phyloP scores from a whole-genome alignment of 2,888 invertebrate genomes.

The Ecdyonurus torrentis region DNA sequence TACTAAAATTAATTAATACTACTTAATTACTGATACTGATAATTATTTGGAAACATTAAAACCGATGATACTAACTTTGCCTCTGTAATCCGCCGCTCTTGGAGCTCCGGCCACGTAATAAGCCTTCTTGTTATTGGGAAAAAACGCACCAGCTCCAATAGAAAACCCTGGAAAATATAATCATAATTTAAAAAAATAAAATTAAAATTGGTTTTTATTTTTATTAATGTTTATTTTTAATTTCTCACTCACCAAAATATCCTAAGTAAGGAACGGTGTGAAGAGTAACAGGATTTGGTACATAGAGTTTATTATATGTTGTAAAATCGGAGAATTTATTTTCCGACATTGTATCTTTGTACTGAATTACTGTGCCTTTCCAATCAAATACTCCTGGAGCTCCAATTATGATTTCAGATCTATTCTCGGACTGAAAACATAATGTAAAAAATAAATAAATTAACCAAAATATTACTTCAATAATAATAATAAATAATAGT shows the following conservation, averaged over 20 bases:
- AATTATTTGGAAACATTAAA: neutral
- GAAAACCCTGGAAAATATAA: conserved; percentile 22
- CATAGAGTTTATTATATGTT: neutral
- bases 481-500: too few relatives aligned
- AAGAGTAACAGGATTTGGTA: neutral
- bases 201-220: too few relatives aligned
- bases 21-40: too few relatives aligned
- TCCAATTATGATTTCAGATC: conserved; percentile 19
- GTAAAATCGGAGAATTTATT: neutral
- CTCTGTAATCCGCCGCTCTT: conserved; percentile 22
- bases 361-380: conserved; percentile 17
- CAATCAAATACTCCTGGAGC: conserved; percentile 23
- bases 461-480: too few relatives aligned
- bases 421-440: conserved; percentile 7
- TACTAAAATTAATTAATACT: too few relatives aligned
- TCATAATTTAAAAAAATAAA: too few relatives aligned
- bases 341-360: neutral
- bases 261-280: neutral
- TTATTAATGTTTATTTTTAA: too few relatives aligned
- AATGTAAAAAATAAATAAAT: neutral
- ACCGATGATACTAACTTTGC: conserved; percentile 17
- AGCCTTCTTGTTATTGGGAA: conserved; percentile 18
- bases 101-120: conserved; percentile 37
- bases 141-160: conserved; percentile 21
- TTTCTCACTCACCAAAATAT: neutral